phyloP scores from a whole-genome alignment of 1,140 invertebrate species.

The Hydropsyche tenuis region DNA sequence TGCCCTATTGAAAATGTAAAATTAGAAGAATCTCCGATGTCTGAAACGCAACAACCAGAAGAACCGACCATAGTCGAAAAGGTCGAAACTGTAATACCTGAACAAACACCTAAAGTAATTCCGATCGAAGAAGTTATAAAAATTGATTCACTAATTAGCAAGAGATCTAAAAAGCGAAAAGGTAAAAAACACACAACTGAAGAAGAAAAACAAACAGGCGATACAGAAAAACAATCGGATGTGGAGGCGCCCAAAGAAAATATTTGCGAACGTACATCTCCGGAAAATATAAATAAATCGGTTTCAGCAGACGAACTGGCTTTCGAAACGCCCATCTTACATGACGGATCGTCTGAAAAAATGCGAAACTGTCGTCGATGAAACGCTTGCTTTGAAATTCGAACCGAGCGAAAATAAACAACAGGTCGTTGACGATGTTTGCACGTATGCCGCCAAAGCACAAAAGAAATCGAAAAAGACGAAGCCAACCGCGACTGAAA shows the following conservation, averaged over 20 bases:
- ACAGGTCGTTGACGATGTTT: conserved; percentile 40
- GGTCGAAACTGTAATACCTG: too few species aligned
- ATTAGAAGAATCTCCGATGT: too few species aligned
- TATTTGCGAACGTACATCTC: not conserved
- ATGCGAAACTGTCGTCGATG: conserved; percentile 53
- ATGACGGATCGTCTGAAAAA: conserved; percentile 52
- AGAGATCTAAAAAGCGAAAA: conserved; percentile 6
- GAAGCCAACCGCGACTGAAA: not conserved
- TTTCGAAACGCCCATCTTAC: not conserved
- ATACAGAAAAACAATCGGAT: not conserved
- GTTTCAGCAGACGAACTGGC: not conserved
- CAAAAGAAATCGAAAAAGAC: conserved; percentile 34
- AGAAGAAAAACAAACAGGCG: not conserved
- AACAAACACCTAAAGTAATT: too few species aligned
- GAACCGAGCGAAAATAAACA: conserved; percentile 44
- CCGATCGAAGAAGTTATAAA: too few species aligned
- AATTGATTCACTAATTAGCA: not conserved
- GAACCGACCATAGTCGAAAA: too few species aligned
- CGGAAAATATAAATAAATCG: not conserved
- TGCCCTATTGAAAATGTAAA: too few species aligned
- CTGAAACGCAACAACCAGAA: too few species aligned
- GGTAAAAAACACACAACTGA: not conserved
- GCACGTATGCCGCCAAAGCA: conserved; percentile 5
- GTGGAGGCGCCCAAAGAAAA: not conserved
- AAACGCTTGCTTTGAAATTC: conserved; percentile 51